Evolutionary conservation across 2,888 invertebrate genomes (phyloP).

Genomic region (Rhopalosiphum nymphaeae): DNA sequence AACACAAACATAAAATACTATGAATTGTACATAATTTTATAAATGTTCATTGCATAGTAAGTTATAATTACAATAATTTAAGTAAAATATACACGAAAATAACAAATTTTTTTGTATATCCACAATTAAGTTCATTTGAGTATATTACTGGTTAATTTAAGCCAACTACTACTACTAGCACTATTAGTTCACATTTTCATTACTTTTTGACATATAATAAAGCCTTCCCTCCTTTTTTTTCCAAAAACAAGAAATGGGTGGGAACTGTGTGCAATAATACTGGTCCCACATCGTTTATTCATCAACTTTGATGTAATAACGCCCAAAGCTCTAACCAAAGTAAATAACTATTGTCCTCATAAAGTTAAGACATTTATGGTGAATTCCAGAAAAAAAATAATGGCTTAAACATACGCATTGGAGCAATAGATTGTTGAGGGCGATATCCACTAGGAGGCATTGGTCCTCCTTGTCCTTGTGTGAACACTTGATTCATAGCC

Average conservation of each 20-base stretch:
- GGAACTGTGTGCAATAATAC: no score
- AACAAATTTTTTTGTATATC: neutral
- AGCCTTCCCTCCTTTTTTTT: no score
- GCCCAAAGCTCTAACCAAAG: neutral
- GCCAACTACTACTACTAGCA: neutral
- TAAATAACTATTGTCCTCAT: neutral
- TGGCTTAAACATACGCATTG: constrained; percentile 44
- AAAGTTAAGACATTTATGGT: neutral
- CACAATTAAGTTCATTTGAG: neutral
- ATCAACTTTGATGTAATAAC: neutral
- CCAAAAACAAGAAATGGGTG: no score
- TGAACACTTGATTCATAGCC: constrained; percentile 50
- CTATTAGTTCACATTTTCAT: neutral
- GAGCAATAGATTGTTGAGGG: constrained; percentile 52
- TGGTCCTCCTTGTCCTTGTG: constrained; percentile 38
- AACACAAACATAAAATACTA: neutral
- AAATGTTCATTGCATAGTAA: neutral
- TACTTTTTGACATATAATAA: neutral
- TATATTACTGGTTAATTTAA: neutral
- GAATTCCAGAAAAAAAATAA: neutral
- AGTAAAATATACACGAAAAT: neutral
- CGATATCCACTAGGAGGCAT: constrained; percentile 51
- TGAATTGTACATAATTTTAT: neutral
- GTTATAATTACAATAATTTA: neutral
- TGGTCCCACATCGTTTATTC: no score